These are phyloP conservation scores for Hemithea aestivaria DNA, from an alignment of 2,888 invertebrate genomes.

Conservation along the genomic window DNA sequence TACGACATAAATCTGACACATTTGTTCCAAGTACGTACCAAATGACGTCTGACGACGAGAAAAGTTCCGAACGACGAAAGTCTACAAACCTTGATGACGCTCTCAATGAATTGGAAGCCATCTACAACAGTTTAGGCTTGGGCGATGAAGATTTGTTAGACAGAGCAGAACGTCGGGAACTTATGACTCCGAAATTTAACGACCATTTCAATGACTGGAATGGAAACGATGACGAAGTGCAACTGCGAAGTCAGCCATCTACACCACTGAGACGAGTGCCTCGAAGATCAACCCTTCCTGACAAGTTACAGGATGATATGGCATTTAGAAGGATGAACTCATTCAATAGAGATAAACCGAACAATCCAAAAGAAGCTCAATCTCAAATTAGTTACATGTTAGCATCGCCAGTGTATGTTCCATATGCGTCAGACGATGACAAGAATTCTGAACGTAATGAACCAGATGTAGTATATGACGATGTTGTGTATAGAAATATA, in stretches of 20 bases:
- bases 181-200: slow-evolving; percentile 76
- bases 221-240: slow-evolving; percentile 70
- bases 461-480: slow-evolving; percentile 90
- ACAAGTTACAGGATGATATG: slow-evolving; percentile 88
- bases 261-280: slow-evolving; percentile 63
- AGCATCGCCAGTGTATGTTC: slow-evolving; percentile 82
- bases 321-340: slow-evolving; percentile 86
- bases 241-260: slow-evolving; percentile 66
- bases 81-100: slow-evolving; percentile 92
- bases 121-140: slow-evolving; percentile 91
- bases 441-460: slow-evolving; percentile 82
- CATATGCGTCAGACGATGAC: slow-evolving; percentile 68
- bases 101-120: slow-evolving; percentile 92
- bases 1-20: slow-evolving; percentile 71
- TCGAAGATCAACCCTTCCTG: slow-evolving; percentile 78
- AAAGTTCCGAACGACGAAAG: slow-evolving; percentile 77
- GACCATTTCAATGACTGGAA: slow-evolving; percentile 73
- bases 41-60: slow-evolving; percentile 71
- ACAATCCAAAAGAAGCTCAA: slow-evolving; percentile 54
- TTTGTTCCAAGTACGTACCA: slow-evolving; percentile 54
- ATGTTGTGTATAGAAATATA: slow-evolving; percentile 89
- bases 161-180: slow-evolving; percentile 86
- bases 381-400: slow-evolving; percentile 83
- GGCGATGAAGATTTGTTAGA: slow-evolving; percentile 90
- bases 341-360: slow-evolving; percentile 71